Conservation (phyloP, 1,140 invertebrate genomes). For the Heliconius hewitsoni region DNA sequence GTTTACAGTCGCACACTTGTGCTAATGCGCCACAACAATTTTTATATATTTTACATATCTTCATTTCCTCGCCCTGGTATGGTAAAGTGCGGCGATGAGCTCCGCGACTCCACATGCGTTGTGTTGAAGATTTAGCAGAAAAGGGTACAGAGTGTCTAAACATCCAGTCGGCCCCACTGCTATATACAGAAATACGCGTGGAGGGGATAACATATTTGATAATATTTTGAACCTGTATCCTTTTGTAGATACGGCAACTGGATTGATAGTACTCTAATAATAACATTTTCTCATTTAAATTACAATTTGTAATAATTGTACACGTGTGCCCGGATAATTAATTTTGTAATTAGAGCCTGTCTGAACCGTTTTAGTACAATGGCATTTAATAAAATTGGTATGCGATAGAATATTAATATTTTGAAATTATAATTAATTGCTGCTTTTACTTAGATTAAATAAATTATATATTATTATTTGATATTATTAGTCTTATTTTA, state of each 20-base stretch:
- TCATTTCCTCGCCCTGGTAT: too few relatives aligned
- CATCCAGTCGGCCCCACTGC: not conserved
- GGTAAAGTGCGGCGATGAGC: too few relatives aligned
- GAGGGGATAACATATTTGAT: not conserved
- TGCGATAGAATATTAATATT: constrained; percentile 9
- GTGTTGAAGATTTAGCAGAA: not conserved
- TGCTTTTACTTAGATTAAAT: not conserved
- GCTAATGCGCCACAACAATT: too few relatives aligned
- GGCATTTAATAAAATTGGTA: constrained; percentile 8
- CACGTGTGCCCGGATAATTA: not conserved
- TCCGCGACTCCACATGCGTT: not conserved
- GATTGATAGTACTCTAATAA: not conserved
- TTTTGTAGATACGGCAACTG: not conserved
- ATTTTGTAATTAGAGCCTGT: not conserved
- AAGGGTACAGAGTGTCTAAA: not conserved
- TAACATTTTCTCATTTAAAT: not conserved
- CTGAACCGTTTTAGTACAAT: not conserved
- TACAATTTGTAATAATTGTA: not conserved
- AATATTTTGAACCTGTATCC: not conserved
- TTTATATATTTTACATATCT: too few relatives aligned
- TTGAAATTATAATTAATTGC: not conserved
- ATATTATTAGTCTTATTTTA: not conserved
- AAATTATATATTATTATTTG: not conserved
- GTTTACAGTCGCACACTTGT: too few relatives aligned
- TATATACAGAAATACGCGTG: too few relatives aligned